These are phyloP conservation scores for Pteromalus puparum DNA, from an alignment of 1,140 invertebrate genomes.

Conservation along the genomic window DNA sequence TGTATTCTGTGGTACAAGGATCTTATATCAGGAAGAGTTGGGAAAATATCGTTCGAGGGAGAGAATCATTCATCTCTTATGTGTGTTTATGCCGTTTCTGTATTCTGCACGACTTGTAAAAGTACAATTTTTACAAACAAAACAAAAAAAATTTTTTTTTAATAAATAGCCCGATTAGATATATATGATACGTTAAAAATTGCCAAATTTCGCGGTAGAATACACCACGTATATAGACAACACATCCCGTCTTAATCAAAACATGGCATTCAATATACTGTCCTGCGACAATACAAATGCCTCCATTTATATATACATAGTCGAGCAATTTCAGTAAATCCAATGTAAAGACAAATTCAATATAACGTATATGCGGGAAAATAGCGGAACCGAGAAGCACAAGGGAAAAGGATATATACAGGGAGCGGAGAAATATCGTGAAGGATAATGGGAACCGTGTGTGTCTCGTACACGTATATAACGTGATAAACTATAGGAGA, in stretches of 20 bases:
- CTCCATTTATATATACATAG: no score
- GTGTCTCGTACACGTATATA: conserved; percentile 49
- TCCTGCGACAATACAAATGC: no score
- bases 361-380: background rate
- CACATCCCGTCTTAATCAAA: background rate
- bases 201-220: background rate
- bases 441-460: conserved; percentile 37
- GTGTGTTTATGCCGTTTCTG: no score
- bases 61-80: no score
- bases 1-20: conserved; percentile 24
- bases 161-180: no score
- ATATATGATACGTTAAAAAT: background rate
- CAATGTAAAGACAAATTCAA: background rate
- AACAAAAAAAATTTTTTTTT: background rate
- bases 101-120: no score
- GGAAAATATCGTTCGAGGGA: no score
- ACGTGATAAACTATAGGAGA: background rate
- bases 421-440: background rate
- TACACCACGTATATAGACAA: background rate
- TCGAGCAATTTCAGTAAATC: background rate
- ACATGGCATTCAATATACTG: background rate
- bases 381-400: background rate
- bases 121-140: background rate
- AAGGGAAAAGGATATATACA: background rate
- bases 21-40: background rate